A percentile compares a stretch with the other conserved stretches of the same genome.
phyloP scores from a whole-genome alignment of 2,888 invertebrate species.

The Drosophila neonasuta region DNA sequence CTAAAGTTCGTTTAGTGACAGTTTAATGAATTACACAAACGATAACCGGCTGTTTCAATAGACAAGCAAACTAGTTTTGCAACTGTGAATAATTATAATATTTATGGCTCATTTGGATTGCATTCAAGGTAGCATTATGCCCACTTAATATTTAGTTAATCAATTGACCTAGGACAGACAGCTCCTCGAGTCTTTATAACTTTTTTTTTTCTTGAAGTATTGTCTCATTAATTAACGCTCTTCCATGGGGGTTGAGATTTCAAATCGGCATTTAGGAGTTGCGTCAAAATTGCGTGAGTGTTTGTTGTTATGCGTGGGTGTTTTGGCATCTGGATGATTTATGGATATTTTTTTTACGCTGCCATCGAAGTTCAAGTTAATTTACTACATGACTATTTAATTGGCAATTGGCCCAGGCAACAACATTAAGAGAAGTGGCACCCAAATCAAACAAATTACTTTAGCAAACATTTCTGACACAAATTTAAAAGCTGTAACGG shows the following conservation, averaged over 20 bases:
- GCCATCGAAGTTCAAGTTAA: constrained; percentile 39
- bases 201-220: constrained; percentile 1
- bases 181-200: constrained; percentile 6
- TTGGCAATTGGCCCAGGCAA: constrained; percentile 46
- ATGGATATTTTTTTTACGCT: constrained; percentile 27
- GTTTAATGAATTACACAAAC: constrained; percentile 9
- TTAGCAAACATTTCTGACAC: constrained; percentile 42
- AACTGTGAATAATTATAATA: constrained; percentile 24
- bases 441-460: constrained; percentile 42
- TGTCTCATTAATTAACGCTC: constrained; percentile 37
- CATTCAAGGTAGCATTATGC: constrained; percentile 22
- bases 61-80: constrained; percentile 34
- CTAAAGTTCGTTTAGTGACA: constrained; percentile 10
- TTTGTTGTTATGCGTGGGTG: constrained; percentile 49
- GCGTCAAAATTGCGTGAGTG: constrained; percentile 16
- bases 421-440: constrained; percentile 40
- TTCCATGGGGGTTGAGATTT: constrained; percentile 33
- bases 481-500: constrained; percentile 46
- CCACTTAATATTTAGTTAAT: constrained; percentile 20
- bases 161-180: constrained; percentile 13
- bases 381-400: constrained; percentile 52
- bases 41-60: constrained; percentile 2
- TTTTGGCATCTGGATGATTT: constrained; percentile 44
- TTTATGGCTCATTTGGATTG: constrained; percentile 13
- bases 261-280: constrained; percentile 22